Conservation (phyloP, 92 coral and sea anemone species). For the Umimayanthus chanpuru region DNA sequence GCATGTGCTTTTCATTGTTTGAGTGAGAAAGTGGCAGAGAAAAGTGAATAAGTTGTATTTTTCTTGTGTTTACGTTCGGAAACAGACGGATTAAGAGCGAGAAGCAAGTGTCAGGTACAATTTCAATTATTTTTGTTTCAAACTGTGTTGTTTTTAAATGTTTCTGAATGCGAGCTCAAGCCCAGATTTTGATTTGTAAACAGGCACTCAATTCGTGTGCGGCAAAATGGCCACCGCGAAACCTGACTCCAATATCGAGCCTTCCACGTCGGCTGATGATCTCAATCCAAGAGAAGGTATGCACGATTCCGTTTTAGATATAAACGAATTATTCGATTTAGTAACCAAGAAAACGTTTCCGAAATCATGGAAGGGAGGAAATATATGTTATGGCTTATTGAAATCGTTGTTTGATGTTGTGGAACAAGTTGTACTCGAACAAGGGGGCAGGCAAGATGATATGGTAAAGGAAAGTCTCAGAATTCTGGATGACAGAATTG, state of each 20-base stretch:
- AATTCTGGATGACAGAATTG: conserved; percentile 27
- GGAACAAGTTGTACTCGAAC: conserved; percentile 3
- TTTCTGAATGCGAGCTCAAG: conserved; percentile 20
- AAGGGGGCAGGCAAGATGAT: conserved; percentile 30
- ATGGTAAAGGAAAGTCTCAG: too few relatives aligned
- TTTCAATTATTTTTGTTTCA: background rate
- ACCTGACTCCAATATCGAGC: background rate
- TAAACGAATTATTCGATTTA: background rate
- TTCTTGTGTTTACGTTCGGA: conserved; percentile 6
- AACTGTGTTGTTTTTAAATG: conserved; percentile 12
- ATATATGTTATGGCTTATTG: conserved; percentile 5
- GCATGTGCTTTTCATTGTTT: conserved; percentile 17
- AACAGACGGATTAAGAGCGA: background rate
- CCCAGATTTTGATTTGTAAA: conserved; percentile 18
- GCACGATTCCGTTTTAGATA: background rate
- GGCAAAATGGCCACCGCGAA: conserved; percentile 1
- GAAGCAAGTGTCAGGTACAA: conserved; percentile 25
- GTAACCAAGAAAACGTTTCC: conserved; percentile 10
- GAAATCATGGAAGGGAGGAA: conserved; percentile 26
- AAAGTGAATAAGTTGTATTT: background rate
- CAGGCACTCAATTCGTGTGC: conserved; percentile 21
- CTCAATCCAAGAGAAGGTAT: background rate
- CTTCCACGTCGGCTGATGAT: conserved; percentile 7
- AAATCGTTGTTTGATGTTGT: conserved; percentile 27
- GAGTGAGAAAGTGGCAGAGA: background rate